Base-by-base conservation (phyloP, 35 echinoderm and acorn worm species). In the Eucidaris tribuloides region DNA sequence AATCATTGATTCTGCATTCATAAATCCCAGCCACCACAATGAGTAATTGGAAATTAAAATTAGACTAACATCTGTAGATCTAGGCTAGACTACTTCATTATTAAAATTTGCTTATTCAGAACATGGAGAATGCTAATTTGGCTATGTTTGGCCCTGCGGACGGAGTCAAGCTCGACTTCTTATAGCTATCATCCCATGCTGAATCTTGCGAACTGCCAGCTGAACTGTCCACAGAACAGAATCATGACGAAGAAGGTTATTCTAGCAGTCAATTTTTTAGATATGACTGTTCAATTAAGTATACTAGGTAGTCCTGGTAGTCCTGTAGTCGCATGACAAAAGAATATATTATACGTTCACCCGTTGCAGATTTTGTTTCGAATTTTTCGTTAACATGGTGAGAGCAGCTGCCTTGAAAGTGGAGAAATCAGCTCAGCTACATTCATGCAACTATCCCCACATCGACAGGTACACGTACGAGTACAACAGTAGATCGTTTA, bases 311-410 rank as follows among this genome's bases (percentile, higher is more conserved):
- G 43, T 74, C n/a, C 27, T 41, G 13, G 2, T 29, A 44, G 18
- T 33, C n/a, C 31, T 36, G 17, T 13, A 20, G 32, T 39, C 15
- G n/a, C n/a, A n/a, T n/a, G 27, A n/a, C 9, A 17, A 25, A 5
- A 40, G 64, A 58, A 18, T 42, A 22, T 44, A 11, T 1, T 23
- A 11, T 89, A 94, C 92, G 86, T 85, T 94, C 90, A 20, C 89
- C 92, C 66, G 87, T 90, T n/a, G 92, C 92, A 29, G 92, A 96
- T 61, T 96, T 96, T 22, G 92, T 96, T 79, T 96, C 92, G 87
- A 96, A 96, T 80, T 96, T n/a, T n/a, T 96, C 61, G 92, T 96
- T 18, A 96, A 58, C 92, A 96, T 96, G 20, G n/a, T 87, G 14
- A 23, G n/a, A n/a, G n/a, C n/a, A n/a, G n/a, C n/a, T n/a, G n/a